Percentiles rank a stretch among this genome's conserved stretches.
phyloP scores from a whole-genome alignment of 2,888 invertebrate genomes.

The Lasioglossum villosulum region DNA sequence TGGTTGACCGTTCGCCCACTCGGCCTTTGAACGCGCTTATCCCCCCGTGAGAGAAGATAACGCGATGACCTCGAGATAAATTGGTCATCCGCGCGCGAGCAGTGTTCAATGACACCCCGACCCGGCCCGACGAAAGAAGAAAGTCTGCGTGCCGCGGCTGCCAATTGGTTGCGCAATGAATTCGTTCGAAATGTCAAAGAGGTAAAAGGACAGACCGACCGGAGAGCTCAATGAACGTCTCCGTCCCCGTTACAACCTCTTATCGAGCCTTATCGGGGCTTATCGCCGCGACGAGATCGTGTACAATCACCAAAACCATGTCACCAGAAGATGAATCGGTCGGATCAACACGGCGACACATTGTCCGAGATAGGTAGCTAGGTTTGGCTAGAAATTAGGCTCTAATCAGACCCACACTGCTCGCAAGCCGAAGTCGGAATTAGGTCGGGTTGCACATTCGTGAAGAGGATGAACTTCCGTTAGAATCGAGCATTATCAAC shows the following conservation, averaged over 20 bases:
- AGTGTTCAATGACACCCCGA: conserved; percentile 53
- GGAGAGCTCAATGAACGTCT: conserved; percentile 12
- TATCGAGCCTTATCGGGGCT: neutral
- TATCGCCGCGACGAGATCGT: neutral
- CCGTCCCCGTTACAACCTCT: neutral
- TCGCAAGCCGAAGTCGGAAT: neutral
- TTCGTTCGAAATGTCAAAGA: conserved; percentile 40
- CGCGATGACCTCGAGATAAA: conserved; percentile 72
- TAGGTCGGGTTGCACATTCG: neutral
- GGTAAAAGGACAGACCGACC: conserved; percentile 26
- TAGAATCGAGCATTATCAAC: neutral
- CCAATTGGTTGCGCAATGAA: conserved; percentile 52
- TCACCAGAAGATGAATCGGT: neutral
- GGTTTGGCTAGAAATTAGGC: neutral
- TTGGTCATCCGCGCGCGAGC: conserved; percentile 48
- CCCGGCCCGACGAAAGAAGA: conserved; percentile 39
- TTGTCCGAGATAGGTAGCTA: neutral
- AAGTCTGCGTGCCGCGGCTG: conserved; percentile 41
- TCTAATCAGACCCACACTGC: neutral
- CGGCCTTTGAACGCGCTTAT: conserved; percentile 55
- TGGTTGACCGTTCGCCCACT: conserved; percentile 70
- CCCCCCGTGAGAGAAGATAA: conserved; percentile 62
- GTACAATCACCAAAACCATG: neutral
- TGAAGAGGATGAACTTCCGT: neutral
- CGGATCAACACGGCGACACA: neutral